phyloP scores from a whole-genome alignment of 2,113 vertebrate genomes.

The Oncorhynchus kisutch region DNA sequence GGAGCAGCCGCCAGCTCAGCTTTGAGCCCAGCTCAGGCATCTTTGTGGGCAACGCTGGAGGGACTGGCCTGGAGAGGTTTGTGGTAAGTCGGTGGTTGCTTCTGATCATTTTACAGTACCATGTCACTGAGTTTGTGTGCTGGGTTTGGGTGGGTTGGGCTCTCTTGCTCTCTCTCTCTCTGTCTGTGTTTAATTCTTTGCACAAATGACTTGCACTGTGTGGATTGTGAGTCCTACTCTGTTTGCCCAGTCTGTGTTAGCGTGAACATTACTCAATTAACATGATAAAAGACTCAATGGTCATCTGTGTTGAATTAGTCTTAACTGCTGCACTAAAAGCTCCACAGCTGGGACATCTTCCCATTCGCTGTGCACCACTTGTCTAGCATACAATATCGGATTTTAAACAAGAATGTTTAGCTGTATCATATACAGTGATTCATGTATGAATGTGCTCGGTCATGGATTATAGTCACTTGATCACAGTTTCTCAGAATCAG shows the following conservation, averaged over 20 bases:
- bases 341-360: neutral
- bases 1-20: constrained; percentile 68
- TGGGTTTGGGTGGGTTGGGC: neutral
- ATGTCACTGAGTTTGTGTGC: neutral
- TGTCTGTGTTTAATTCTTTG: neutral
- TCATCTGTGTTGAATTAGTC: neutral
- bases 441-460: no score
- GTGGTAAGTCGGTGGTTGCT: constrained; percentile 78
- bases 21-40: constrained; percentile 88
- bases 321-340: neutral
- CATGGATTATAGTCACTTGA: no score
- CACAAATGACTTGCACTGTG: neutral
- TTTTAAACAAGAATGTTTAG: no score
- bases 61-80: constrained; percentile 84
- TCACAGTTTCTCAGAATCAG: no score
- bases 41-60: constrained; percentile 91
- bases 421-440: no score
- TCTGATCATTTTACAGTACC: neutral
- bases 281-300: constrained; percentile 4
- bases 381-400: no score
- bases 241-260: no score
- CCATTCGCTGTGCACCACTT: neutral
- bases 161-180: neutral
- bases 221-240: neutral
- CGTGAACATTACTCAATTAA: neutral